Percentiles rank a stretch among this genome's conserved stretches.
phyloP scores from a whole-genome alignment of 35 echinoderm and acorn worm species.

The Ptychodera flava region DNA sequence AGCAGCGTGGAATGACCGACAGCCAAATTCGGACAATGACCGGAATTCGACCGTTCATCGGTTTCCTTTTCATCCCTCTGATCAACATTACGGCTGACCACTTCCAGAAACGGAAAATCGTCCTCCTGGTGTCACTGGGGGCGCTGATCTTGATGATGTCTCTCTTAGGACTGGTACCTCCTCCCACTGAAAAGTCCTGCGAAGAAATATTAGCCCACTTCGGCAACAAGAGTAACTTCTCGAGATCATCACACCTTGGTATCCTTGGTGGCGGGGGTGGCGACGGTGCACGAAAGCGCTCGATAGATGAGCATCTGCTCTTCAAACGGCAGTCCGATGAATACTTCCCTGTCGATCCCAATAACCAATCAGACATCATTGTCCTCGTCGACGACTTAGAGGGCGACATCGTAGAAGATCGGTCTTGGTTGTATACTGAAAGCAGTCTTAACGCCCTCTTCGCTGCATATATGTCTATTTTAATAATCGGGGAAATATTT shows the following conservation, averaged over 20 bases:
- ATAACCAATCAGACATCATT: background rate
- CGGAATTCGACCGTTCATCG: constrained; percentile 84
- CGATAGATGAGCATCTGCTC: background rate
- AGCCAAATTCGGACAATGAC: constrained; percentile 74
- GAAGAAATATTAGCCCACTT: background rate
- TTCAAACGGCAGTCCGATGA: background rate
- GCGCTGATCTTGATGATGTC: background rate
- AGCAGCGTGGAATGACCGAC: constrained; percentile 79
- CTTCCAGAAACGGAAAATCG: constrained; percentile 81
- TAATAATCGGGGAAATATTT: constrained; percentile 90
- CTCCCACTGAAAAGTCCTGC: background rate
- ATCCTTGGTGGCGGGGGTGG: background rate
- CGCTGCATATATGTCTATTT: background rate
- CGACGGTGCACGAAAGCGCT: background rate
- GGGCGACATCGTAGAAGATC: background rate
- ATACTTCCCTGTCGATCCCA: background rate
- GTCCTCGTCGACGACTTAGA: background rate
- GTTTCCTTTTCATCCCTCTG: constrained; percentile 83
- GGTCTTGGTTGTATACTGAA: background rate
- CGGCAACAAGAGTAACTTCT: background rate
- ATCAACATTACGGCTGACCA: constrained; percentile 79
- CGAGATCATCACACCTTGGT: background rate
- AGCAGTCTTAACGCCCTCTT: background rate
- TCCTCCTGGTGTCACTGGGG: constrained; percentile 67
- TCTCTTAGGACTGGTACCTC: background rate